Conservation (phyloP, 2,888 invertebrate genomes). For the Heteropelma amictum region DNA sequence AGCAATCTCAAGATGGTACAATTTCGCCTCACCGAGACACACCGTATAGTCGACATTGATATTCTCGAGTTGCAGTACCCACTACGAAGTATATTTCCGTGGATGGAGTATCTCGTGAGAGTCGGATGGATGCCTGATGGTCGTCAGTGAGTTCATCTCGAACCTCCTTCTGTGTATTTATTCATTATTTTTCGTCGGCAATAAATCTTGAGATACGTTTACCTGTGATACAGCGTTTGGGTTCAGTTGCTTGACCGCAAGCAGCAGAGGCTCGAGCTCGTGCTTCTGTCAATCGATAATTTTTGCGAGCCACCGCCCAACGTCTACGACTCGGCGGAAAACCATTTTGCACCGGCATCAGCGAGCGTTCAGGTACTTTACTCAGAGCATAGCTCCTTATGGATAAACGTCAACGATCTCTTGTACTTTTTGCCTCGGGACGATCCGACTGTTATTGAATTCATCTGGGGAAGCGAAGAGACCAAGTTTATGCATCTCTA, state of each 20-base stretch:
- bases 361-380: conserved; percentile 81
- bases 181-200: not conserved
- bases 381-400: conserved; percentile 85
- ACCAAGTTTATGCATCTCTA: conserved; percentile 94
- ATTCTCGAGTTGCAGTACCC: conserved; percentile 88
- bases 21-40: conserved; percentile 83
- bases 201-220: not conserved
- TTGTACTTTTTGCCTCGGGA: conserved; percentile 87
- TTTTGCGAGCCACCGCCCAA: conserved; percentile 83
- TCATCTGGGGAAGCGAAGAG: conserved; percentile 96
- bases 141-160: conserved; percentile 85
- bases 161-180: no score
- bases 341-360: conserved; percentile 74
- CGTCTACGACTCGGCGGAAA: conserved; percentile 79
- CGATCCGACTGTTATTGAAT: conserved; percentile 80
- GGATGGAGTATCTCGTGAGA: conserved; percentile 96
- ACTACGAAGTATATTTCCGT: conserved; percentile 90
- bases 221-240: conserved; percentile 85
- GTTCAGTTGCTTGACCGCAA: conserved; percentile 92
- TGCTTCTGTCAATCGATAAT: conserved; percentile 89
- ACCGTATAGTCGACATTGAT: conserved; percentile 87
- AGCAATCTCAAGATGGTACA: conserved; percentile 92
- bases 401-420: conserved; percentile 97
- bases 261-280: conserved; percentile 91
- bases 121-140: conserved; percentile 97